Evolutionary conservation across 2,113 vertebrate genomes (phyloP).

Genomic region (Anser cygnoides): DNA sequence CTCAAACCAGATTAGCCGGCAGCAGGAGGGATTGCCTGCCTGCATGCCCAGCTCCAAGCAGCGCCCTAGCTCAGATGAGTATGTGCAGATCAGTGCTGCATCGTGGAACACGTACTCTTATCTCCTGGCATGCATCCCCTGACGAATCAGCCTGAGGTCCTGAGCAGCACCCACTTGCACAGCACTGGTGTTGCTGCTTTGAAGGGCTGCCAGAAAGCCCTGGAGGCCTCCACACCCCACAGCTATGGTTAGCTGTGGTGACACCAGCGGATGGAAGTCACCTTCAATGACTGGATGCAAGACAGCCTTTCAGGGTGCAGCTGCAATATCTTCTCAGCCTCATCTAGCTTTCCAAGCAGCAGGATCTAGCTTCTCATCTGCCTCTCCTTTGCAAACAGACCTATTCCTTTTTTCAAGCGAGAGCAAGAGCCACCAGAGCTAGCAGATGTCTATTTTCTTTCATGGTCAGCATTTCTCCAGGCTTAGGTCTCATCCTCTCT

Average conservation of each 20-base stretch:
- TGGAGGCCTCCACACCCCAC: not conserved
- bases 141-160: not conserved
- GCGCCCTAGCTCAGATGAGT: not conserved
- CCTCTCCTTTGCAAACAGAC: not conserved
- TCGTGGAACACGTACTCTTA: not conserved
- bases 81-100: not conserved
- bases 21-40: not conserved
- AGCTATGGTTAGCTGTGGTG: not conserved
- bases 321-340: not conserved
- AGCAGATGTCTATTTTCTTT: not conserved
- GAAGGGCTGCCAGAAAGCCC: slow-evolving; percentile 11
- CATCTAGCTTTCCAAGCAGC: not conserved
- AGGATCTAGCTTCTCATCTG: not conserved
- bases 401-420: not conserved
- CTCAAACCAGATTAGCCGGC: not conserved
- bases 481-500: not conserved
- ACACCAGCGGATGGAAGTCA: not conserved
- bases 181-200: not conserved
- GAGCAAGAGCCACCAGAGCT: not conserved
- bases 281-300: not conserved
- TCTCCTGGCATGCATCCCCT: not conserved
- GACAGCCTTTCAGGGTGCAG: not conserved
- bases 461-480: not conserved
- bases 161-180: fast-evolving
- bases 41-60: not conserved